phyloP scores from a whole-genome alignment of 2,113 vertebrate genomes.

The Clarias batrachus region DNA sequence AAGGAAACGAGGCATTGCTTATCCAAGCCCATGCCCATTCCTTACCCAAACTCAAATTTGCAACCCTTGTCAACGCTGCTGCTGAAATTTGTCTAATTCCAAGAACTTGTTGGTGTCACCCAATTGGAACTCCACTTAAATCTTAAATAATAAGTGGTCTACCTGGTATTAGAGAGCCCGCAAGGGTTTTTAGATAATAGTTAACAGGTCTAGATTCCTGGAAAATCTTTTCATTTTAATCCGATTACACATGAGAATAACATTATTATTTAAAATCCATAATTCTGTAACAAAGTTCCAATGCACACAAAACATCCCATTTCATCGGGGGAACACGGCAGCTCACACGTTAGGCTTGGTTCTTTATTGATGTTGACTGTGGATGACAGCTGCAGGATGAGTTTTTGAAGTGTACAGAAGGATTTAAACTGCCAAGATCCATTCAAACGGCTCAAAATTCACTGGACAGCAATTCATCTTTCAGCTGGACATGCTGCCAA shows the following conservation, averaged over 20 bases:
- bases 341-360: background rate
- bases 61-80: background rate
- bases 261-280: background rate
- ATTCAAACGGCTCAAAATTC: background rate
- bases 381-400: constrained; percentile 1
- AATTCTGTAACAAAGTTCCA: background rate
- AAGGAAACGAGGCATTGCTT: background rate
- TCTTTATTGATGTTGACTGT: background rate
- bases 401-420: constrained; percentile 9
- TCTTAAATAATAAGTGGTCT: background rate
- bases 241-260: background rate
- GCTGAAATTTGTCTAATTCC: background rate
- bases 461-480: constrained; percentile 15
- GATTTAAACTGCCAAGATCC: background rate
- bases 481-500: background rate
- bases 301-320: background rate
- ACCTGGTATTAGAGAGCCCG: no score
- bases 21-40: background rate
- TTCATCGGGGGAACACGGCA: background rate
- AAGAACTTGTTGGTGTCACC: background rate
- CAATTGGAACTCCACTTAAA: background rate
- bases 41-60: background rate
- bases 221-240: background rate
- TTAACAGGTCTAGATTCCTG: background rate
- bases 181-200: background rate